Base-by-base conservation (phyloP, 1,140 invertebrate species). In the Sitophilus oryzae region DNA sequence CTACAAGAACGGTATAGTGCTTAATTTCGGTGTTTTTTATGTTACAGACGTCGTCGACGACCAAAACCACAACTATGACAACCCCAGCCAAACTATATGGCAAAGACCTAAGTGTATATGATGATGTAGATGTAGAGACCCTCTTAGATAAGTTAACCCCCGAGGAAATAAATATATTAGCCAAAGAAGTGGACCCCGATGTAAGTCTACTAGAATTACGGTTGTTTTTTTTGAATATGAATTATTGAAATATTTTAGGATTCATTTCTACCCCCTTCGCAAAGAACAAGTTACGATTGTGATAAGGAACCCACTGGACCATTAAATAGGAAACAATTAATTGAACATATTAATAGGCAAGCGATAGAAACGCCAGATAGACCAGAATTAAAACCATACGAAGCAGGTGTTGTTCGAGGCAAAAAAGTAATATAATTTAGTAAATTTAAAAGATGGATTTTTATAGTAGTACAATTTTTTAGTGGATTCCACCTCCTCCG, bases 111-210 rank as follows among this genome's bases (percentile, higher is more conserved):
- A 90, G 88, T 62, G 86, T 89, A 61, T 96, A 95, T 71, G 93
- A 96, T 69, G 93, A 96, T 72, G 84, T 96, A 65, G 94, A 99
- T 74, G 89, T 99, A 52, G 96, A 99, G 72, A 90, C 93, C 63
- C 77, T 99, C n/a, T 76, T 99, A 60, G 79, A 89, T 34, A 92
- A 97, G 69, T 79, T 99, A 40, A 89, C 94, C 50, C 82, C 88
- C 11, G 96, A 98, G 72, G 96, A 99, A 78, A 85, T 99, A 43
- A 94, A 94, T 65, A 91, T 98, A 73, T 79, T 99, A 55, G 94
- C 94, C 63, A 94, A 93, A 77, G 96, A 99, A 83, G 94, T 98
- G 56, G 96, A 99, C 80, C 96, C 96, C 62, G 96, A 99, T 82
- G 95, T 98, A 80, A 93, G 91, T 82, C 8, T n/a, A n/a, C n/a